Evolutionary conservation across 2,888 invertebrate species (phyloP), one percentile per base, ranked within the genome.

Genomic region (Pterostichus madidus): DNA sequence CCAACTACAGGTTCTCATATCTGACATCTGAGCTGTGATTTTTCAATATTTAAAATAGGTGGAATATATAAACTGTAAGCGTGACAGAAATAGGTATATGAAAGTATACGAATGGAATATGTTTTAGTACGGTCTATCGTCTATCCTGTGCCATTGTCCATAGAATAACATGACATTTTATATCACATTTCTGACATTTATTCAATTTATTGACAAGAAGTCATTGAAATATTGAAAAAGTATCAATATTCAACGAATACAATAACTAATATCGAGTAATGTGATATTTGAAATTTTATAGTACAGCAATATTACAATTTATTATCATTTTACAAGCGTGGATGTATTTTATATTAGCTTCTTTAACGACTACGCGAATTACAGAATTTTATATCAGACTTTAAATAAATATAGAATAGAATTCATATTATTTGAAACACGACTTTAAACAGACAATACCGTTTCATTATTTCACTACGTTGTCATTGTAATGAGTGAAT

Each of bases 201-300:
- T 71, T 71, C 2, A 10, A 71, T 39, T 64, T 64, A 39, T 39
- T 71, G 39, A 17, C 68, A 71, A 46, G 39, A 35, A 44, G 71
- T 71, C 13, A 39, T 39, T 46, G 71, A 71, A 44, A 44, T 39
- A 71, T 71, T 71, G 15, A 35, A 35, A 71, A 35, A 15, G 11
- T 71, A 44, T 2, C 11, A 17, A 59, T 59, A 39, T 39, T 39
- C 39, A 7, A 53, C 10, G 6, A 15, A 53, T 53, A 53, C 11
- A 17, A 53, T 53, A 53, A n/a, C 3, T 17, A 53, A 53, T 5
- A 53, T 53, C 53, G 53, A 53, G 53, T 17, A 53, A 53, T 35
- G 31, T 71, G 15, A 71, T 71, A 71, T 71, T 71, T 71, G 39
- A 71, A 39, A 71, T 71, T 31, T 59, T 31, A 35, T 11, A 71